phyloP scores from a whole-genome alignment of 2,113 vertebrate species.

The Rhizomys pruinosus region DNA sequence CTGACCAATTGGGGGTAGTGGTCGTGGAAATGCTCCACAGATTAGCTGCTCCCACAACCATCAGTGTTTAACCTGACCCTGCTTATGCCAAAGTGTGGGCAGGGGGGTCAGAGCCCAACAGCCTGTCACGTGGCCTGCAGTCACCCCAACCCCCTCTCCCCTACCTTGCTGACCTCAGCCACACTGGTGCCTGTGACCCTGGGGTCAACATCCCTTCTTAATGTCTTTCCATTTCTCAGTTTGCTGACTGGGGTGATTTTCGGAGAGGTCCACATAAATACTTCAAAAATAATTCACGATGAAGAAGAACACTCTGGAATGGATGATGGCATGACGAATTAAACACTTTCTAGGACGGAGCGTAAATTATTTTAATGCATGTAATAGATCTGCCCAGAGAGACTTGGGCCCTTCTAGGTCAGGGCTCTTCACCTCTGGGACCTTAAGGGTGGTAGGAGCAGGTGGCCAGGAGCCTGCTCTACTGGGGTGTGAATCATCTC shows the following conservation, averaged over 20 bases:
- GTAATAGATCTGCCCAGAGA: constrained; percentile 74
- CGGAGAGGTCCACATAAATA: constrained; percentile 77
- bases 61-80: not conserved
- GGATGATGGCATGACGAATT: constrained; percentile 69
- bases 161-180: constrained; percentile 49
- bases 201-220: constrained; percentile 66
- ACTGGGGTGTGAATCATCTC: constrained; percentile 54
- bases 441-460: constrained; percentile 68
- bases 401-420: constrained; percentile 68
- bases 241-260: constrained; percentile 80
- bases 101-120: not conserved
- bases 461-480: constrained; percentile 69
- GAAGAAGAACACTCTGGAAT: constrained; percentile 67
- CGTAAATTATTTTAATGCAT: constrained; percentile 80
- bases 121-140: not conserved
- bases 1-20: not conserved
- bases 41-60: too few species aligned
- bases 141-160: not conserved
- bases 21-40: too few species aligned
- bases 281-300: constrained; percentile 76
- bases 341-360: constrained; percentile 65
- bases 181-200: constrained; percentile 56
- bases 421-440: constrained; percentile 53
- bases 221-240: constrained; percentile 75
- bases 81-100: not conserved